phyloP scores from a whole-genome alignment of 2,113 vertebrate genomes.

The Ailurus styani region DNA sequence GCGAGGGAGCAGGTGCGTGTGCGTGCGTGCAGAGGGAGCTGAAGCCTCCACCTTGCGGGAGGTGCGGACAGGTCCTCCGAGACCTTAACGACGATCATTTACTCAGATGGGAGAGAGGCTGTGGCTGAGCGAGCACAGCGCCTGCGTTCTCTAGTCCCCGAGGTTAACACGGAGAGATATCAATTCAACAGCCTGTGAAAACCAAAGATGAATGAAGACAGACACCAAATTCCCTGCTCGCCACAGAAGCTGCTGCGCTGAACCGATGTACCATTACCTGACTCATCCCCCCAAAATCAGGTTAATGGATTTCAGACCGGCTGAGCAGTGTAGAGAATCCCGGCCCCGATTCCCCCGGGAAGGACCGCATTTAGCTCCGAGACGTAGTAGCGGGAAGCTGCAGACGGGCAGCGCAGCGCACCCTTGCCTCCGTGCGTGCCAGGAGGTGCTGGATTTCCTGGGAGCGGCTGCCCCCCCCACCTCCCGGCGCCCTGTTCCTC shows the following conservation, averaged over 20 bases:
- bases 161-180: slow-evolving; percentile 50
- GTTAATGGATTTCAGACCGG: slow-evolving; percentile 47
- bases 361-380: neutral
- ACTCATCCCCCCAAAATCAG: slow-evolving; percentile 44
- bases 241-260: neutral
- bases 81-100: slow-evolving; percentile 28
- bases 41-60: neutral
- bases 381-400: neutral
- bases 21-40: accelerated
- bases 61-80: neutral
- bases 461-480: neutral
- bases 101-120: slow-evolving; percentile 1
- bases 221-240: slow-evolving; percentile 48
- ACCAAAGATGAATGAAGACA: slow-evolving; percentile 59
- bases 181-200: slow-evolving; percentile 57
- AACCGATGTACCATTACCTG: slow-evolving; percentile 31
- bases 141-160: neutral
- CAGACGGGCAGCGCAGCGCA: neutral
- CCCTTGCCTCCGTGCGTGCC: accelerated
- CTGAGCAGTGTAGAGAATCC: neutral
- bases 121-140: neutral
- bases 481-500: neutral
- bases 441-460: neutral
- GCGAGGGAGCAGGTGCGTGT: neutral
- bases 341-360: neutral